Conservation (phyloP, 2,797 vertebrate species). For the Melanotaenia trifasciata region DNA sequence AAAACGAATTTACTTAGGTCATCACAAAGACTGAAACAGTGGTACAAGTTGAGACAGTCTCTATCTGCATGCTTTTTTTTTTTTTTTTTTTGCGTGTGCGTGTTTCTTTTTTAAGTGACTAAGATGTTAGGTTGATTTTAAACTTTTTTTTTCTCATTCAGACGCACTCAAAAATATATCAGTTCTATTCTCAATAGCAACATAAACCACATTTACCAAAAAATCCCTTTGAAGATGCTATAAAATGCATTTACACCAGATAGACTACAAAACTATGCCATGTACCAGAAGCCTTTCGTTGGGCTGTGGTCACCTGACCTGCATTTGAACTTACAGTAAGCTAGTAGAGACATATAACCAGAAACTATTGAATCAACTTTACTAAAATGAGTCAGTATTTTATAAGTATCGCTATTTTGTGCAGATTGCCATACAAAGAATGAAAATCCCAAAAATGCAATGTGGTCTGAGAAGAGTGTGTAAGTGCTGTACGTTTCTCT, state of each 20-base stretch:
- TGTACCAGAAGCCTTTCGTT: not conserved
- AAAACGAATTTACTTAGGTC: not conserved
- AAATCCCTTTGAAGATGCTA: not conserved
- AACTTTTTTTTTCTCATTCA: not conserved
- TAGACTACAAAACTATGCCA: not conserved
- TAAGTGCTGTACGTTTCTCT: slow-evolving; percentile 40
- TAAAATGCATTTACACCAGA: not conserved
- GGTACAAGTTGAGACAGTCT: not conserved
- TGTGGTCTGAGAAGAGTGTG: slow-evolving; percentile 4
- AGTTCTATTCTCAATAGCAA: not conserved
- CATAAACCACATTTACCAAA: not conserved
- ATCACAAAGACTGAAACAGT: not conserved
- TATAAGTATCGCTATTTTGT: slow-evolving; percentile 22
- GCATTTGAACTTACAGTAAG: slow-evolving; percentile 42
- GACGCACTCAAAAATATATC: not conserved
- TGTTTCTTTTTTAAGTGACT: not conserved
- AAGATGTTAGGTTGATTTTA: not conserved
- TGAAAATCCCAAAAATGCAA: slow-evolving; percentile 48
- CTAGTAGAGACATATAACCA: not conserved
- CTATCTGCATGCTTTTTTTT: not conserved
- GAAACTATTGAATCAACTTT: slow-evolving; percentile 1
- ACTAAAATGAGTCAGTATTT: not conserved
- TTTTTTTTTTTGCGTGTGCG: not conserved
- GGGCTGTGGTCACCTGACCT: slow-evolving; percentile 42
- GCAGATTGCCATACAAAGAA: slow-evolving; percentile 13